phyloP scores from a whole-genome alignment of 2,888 invertebrate genomes.

The Mesoligia furuncula region DNA sequence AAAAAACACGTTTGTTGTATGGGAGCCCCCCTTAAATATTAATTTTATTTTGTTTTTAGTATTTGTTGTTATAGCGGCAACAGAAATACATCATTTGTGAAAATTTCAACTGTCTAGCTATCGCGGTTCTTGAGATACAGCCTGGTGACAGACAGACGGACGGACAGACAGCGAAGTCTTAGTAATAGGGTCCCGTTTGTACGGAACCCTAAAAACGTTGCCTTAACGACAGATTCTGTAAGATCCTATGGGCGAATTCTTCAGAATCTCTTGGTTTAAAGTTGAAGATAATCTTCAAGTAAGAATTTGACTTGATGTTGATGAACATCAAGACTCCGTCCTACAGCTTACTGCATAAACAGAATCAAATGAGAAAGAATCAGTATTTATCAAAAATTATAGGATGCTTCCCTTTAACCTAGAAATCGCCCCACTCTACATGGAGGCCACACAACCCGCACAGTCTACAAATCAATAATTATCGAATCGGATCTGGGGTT shows the following conservation, averaged over 20 bases:
- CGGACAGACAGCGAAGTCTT: no score
- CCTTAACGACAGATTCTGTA: not conserved
- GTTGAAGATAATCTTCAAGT: conserved; percentile 3
- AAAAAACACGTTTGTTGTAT: no score
- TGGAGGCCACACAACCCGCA: not conserved
- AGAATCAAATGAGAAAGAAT: not conserved
- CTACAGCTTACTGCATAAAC: not conserved
- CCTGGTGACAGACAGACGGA: no score
- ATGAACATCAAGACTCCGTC: not conserved
- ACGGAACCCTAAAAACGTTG: no score
- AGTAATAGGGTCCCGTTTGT: no score
- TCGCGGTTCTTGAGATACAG: no score
- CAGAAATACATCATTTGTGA: no score
- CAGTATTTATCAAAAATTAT: not conserved
- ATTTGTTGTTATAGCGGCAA: no score
- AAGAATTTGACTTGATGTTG: no score
- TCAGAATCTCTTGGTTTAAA: not conserved
- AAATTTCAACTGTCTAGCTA: no score
- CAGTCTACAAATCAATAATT: conserved; percentile 10
- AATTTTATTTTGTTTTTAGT: no score
- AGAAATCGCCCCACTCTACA: conserved; percentile 9
- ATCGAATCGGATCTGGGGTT: conserved; percentile 6
- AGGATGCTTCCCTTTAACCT: not conserved
- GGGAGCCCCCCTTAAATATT: no score
- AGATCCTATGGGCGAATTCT: not conserved